Evolutionary conservation across 2,113 vertebrate genomes (phyloP).

Genomic region (Mesitornis unicolor): DNA sequence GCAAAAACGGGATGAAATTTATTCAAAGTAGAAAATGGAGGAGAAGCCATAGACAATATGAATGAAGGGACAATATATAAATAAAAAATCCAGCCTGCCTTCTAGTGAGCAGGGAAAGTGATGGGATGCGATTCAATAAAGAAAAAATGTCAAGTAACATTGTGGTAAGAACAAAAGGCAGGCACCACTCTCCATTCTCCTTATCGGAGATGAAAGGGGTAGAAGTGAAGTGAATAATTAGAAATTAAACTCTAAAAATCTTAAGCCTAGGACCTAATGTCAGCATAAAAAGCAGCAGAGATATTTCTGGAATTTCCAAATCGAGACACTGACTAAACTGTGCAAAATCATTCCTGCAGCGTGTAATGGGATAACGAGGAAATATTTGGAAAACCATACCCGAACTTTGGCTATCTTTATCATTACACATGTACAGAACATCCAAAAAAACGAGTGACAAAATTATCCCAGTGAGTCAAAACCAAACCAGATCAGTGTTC

Average conservation of each 20-base stretch:
- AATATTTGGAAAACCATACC: background rate
- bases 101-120: background rate
- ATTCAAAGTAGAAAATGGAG: background rate
- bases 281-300: background rate
- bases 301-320: background rate
- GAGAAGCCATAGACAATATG: background rate
- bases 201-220: background rate
- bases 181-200: background rate
- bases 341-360: background rate
- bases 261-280: background rate
- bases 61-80: background rate
- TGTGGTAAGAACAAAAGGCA: background rate
- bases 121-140: background rate
- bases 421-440: background rate
- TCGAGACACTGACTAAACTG: background rate
- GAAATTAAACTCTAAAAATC: background rate
- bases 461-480: background rate
- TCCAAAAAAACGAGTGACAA: background rate
- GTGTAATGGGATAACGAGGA: background rate
- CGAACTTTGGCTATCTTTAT: background rate
- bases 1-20: background rate
- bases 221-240: background rate
- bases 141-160: background rate
- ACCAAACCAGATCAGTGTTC: background rate
- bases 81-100: background rate